Percentiles rank a stretch among this genome's conserved stretches.
Conservation (phyloP, 2,113 vertebrate species). For the Atrichornis clamosus region DNA sequence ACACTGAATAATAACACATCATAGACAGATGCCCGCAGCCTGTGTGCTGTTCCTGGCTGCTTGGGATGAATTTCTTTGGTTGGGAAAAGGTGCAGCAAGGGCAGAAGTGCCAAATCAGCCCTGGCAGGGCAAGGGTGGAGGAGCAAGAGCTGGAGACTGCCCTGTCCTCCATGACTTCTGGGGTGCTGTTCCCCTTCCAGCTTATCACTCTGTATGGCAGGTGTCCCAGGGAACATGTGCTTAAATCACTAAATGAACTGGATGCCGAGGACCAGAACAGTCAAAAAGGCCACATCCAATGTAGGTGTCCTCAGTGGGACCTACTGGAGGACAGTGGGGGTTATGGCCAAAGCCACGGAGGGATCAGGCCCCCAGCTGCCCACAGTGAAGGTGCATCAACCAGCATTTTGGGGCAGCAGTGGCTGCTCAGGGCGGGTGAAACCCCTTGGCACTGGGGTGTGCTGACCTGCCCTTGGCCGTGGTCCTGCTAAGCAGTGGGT, state of each 20-base stretch:
- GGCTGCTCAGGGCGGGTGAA: not conserved
- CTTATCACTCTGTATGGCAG: not conserved
- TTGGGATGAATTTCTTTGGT: not conserved
- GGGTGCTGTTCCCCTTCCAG: not conserved
- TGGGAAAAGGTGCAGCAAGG: not conserved
- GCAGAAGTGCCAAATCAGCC: not conserved
- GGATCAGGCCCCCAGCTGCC: not conserved
- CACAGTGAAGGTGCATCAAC: not conserved
- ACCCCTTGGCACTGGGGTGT: rapidly evolving
- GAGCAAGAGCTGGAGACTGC: not conserved
- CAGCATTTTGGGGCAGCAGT: not conserved
- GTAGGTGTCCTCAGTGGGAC: not conserved
- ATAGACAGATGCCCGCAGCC: not conserved
- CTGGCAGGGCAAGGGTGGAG: not conserved
- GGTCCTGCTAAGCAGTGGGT: constrained; percentile 73
- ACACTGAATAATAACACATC: not conserved
- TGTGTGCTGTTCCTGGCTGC: not conserved
- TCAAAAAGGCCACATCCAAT: not conserved
- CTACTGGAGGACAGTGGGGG: not conserved
- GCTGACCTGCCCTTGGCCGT: constrained; percentile 74
- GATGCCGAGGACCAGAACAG: not conserved
- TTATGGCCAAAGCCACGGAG: not conserved
- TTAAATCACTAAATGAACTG: not conserved
- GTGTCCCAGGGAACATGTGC: not conserved
- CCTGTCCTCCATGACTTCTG: not conserved